Evolutionary conservation across 2,888 invertebrate species (phyloP), one percentile per base, ranked within the genome.

Genomic region (Cylloceria caligata): DNA sequence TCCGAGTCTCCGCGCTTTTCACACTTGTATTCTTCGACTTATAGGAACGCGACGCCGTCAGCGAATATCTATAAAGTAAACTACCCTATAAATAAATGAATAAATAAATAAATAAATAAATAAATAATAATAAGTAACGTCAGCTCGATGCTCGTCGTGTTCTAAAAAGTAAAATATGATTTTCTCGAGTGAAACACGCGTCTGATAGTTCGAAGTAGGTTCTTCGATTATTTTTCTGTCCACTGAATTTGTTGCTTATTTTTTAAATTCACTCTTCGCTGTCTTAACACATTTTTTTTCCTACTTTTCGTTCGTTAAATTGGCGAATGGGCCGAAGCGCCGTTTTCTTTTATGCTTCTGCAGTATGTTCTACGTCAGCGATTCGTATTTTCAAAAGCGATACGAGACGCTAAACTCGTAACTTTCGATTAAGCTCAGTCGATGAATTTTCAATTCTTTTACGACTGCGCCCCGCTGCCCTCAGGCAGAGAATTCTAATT

Each of bases 1-100:
- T 39, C 24, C 19, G 30, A 6, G 42, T 49, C 13, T 42, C 42
- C 24, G 24, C 27, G 64, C n/a, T 16, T 73, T 39, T 47, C 19
- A 21, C n/a, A 62, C 27, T 69, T 52, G 45, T 42, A 36, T 55
- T 36, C 24, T 42, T 60, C 60, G 42, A 67, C 57, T 21, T 34
- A 83, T 89, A 88, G 88, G 88, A 89, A 88, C 87, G 87, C 87
- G 83, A 85, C 85, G 87, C 85, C 86, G 83, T 85, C 75, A 83
- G 84, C 83, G 80, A 80, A 39, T 86, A 83, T 83, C 80, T 88
- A 85, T 85, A 84, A 85, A 85, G 84, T 87, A 84, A 87, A 67
- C 81, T 82, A 83, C 19, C 65, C 65, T 83, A 69, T 55, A 42
- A 69, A 62, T 74, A 65, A 47, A 52, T 67, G 5, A 30, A 30